phyloP scores from a whole-genome alignment of 2,888 invertebrate species.

The Tortricodes alternella region DNA sequence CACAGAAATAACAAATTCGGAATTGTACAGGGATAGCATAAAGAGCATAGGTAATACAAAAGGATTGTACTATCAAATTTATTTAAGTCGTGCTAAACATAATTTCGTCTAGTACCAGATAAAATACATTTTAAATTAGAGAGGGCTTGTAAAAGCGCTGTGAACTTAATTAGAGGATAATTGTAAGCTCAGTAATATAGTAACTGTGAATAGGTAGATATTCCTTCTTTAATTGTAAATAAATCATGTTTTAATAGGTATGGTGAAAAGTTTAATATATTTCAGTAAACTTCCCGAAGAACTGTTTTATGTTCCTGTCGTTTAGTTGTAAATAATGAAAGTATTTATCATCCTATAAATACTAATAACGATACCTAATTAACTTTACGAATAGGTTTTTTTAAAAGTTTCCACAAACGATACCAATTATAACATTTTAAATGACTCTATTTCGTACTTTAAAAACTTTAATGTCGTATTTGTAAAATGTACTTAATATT shows the following conservation, averaged over 20 bases:
- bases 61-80: slow-evolving; percentile 47
- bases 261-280: slow-evolving; percentile 77
- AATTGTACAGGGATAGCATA: slow-evolving; percentile 79
- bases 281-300: slow-evolving; percentile 72
- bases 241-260: slow-evolving; percentile 62
- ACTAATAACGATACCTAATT: slow-evolving; percentile 44
- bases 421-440: slow-evolving; percentile 63
- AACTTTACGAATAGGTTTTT: slow-evolving; percentile 49
- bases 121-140: slow-evolving; percentile 43
- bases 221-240: slow-evolving; percentile 72
- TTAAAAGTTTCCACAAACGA: slow-evolving; percentile 58
- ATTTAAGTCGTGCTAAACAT: slow-evolving; percentile 47
- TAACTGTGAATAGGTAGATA: slow-evolving; percentile 69
- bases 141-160: slow-evolving; percentile 70
- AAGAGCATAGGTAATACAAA: slow-evolving; percentile 51
- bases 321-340: slow-evolving; percentile 76
- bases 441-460: slow-evolving; percentile 68
- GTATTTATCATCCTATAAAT: slow-evolving; percentile 60
- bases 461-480: slow-evolving; percentile 72
- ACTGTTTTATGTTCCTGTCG: slow-evolving; percentile 81
- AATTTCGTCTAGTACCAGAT: slow-evolving; percentile 43
- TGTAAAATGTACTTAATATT: slow-evolving; percentile 78
- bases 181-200: slow-evolving; percentile 68
- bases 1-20: slow-evolving; percentile 74
- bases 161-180: slow-evolving; percentile 56